Base-by-base conservation (phyloP, 2,888 invertebrate genomes). In the Scelioninae gen. 1 region DNA sequence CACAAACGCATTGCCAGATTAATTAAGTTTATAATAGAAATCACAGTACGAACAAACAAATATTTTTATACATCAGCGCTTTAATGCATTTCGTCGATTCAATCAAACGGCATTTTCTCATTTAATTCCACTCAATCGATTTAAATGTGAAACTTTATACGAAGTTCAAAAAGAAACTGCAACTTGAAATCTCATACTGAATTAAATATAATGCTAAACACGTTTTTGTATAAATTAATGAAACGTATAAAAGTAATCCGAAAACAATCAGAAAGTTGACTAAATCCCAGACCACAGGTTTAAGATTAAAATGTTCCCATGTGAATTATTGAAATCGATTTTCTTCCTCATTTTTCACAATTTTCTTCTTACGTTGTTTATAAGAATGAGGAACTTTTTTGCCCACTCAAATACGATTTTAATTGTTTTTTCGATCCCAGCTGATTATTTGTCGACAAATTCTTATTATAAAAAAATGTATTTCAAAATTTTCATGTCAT, bases 241-340 rank as follows among this genome's bases (percentile, higher is more conserved):
- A 71, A 63, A 58, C 60, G 56, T 63, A 62, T 78, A 71, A 78
- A 78, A 49, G 34, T 78, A 63, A 78, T 78, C 56, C 45, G 45
- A 32, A 71, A 80, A 65, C 80, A 80, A 80, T 80, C 68, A 72
- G 47, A 29, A 66, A 68, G 68, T 60, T 68, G 60, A 72, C 66
- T 66, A 47, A 74, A 72, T 72, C 66, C 66, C 65, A 53, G 34
- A 65, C 72, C 58, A 15, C 74, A 16, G 47, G 62, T 68, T 51
- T 34, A 40, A 68, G 74, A 80, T 80, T 75, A 80, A 74, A 75
- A 68, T 74, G 74, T 74, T 80, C 63, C 56, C 72, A 58, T 74
- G 66, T 80, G 80, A 75, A 75, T 74, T 68, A 75, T 75, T 79
- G 66, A 72, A 79, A 72, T 79, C 71, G 71, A 79, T 79, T 79